Evolutionary conservation across 2,797 vertebrate species (phyloP).

Genomic region (Semaprochilodus insignis): DNA sequence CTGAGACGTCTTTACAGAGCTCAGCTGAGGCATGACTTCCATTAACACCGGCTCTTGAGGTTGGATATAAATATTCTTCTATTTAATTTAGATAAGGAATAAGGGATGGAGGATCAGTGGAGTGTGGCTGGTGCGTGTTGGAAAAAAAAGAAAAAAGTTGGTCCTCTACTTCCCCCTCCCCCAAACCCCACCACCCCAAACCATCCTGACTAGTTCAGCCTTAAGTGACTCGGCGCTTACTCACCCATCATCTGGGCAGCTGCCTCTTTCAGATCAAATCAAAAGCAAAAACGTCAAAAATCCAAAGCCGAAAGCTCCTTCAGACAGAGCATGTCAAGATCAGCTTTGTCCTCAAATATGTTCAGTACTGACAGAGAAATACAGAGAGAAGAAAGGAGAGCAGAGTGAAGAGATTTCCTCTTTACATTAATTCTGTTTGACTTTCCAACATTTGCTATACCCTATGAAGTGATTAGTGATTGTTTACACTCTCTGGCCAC

Average conservation of each 20-base stretch:
- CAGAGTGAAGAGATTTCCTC: neutral
- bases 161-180: too few relatives aligned
- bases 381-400: neutral
- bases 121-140: neutral
- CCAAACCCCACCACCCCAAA: neutral
- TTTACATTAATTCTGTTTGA: neutral
- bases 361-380: neutral
- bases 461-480: too few relatives aligned
- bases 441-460: neutral
- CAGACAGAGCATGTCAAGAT: neutral
- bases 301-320: neutral
- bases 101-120: neutral
- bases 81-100: slow-evolving; percentile 75
- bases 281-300: neutral
- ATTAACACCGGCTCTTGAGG: slow-evolving; percentile 74
- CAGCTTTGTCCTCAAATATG: neutral
- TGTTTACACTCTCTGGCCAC: too few relatives aligned
- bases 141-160: too few relatives aligned
- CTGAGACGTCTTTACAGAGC: slow-evolving; percentile 71
- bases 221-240: neutral
- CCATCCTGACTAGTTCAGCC: neutral
- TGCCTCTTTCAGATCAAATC: slow-evolving; percentile 14
- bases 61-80: slow-evolving; percentile 75
- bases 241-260: neutral
- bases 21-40: slow-evolving; percentile 75